These are phyloP conservation scores for Zeus faber DNA, from an alignment of 2,113 vertebrate genomes.

Conservation along the genomic window DNA sequence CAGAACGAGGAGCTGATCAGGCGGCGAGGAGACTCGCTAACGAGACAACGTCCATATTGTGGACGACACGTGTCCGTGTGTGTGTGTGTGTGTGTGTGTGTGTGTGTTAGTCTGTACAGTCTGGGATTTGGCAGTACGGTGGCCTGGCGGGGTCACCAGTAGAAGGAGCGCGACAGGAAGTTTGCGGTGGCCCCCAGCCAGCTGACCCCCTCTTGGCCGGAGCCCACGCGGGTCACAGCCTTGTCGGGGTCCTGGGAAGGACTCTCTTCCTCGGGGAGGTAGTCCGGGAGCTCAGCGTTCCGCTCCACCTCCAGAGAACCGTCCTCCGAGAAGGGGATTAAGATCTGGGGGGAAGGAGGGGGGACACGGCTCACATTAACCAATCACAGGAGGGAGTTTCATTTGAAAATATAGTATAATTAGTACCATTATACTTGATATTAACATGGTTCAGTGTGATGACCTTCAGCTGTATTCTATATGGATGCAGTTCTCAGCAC, in stretches of 20 bases:
- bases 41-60: no score
- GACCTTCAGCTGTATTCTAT: no score
- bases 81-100: not conserved
- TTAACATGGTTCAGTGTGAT: no score
- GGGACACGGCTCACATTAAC: no score
- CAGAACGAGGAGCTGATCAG: no score
- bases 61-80: no score
- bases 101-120: not conserved
- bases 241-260: slow-evolving; percentile 87
- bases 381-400: no score
- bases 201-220: slow-evolving; percentile 77
- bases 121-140: not conserved
- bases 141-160: slow-evolving; percentile 80
- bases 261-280: slow-evolving; percentile 91
- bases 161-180: slow-evolving; percentile 92
- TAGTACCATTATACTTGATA: no score
- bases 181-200: slow-evolving; percentile 92
- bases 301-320: slow-evolving; percentile 81
- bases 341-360: slow-evolving; percentile 73
- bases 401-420: no score
- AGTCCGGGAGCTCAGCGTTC: slow-evolving; percentile 87
- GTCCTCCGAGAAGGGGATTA: slow-evolving; percentile 86
- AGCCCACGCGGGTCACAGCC: slow-evolving; percentile 81
- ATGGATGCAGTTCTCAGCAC: no score
- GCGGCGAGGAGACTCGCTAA: no score